Conservation (phyloP, 2,113 vertebrate species). For the Neolamprologus fasciatus region DNA sequence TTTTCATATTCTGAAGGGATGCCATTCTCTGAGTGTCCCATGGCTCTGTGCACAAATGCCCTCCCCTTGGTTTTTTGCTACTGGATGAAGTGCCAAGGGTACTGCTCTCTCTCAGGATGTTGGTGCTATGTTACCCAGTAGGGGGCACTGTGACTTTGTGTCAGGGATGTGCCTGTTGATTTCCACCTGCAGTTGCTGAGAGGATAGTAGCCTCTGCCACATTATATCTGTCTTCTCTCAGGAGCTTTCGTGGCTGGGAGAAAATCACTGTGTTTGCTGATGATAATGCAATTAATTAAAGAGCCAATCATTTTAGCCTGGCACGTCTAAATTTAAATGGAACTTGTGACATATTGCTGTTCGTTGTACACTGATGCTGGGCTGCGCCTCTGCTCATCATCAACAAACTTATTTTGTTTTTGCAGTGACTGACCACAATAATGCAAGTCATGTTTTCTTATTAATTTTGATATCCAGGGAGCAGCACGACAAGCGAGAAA, state of each 20-base stretch:
- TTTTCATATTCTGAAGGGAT: constrained; percentile 46
- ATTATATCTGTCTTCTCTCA: constrained; percentile 62
- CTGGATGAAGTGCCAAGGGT: constrained; percentile 24
- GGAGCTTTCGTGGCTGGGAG: constrained; percentile 54
- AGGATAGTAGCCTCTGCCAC: constrained; percentile 27
- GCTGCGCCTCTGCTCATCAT: constrained; percentile 24
- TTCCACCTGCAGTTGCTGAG: constrained; percentile 40
- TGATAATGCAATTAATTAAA: constrained; percentile 72
- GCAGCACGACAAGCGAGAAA: not conserved
- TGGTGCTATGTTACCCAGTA: not conserved
- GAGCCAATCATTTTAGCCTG: constrained; percentile 65
- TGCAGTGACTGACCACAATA: not conserved
- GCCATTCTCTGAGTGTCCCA: constrained; percentile 43
- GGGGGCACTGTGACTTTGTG: constrained; percentile 67
- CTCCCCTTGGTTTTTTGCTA: constrained; percentile 33
- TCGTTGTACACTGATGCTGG: constrained; percentile 14
- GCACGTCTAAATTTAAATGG: constrained; percentile 49
- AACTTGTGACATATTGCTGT: constrained; percentile 46
- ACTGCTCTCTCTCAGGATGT: not conserved
- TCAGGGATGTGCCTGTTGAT: constrained; percentile 48
- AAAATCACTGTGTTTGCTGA: constrained; percentile 69
- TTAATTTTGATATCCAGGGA: constrained; percentile 18
- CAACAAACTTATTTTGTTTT: constrained; percentile 27
- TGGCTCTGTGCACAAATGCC: constrained; percentile 35
- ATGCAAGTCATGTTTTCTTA: constrained; percentile 29